phyloP scores from a whole-genome alignment of 2,888 invertebrate genomes.

The Agrochola circellaris region DNA sequence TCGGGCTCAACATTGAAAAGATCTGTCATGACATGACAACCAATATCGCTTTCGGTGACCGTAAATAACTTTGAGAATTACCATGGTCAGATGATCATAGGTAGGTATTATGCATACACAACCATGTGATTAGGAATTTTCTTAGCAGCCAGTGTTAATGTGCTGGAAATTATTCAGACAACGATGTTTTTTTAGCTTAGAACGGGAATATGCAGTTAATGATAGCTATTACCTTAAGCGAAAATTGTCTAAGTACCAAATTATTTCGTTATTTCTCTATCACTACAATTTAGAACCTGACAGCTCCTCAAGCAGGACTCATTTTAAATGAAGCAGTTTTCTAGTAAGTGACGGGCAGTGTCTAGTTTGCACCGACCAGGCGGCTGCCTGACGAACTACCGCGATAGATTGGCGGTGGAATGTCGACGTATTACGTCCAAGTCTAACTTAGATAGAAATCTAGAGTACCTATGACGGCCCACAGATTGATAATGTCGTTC shows the following conservation, averaged over 20 bases:
- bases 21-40: neutral
- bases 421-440: constrained; percentile 54
- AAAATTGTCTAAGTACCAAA: constrained; percentile 47
- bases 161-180: constrained; percentile 11
- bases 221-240: constrained; percentile 16
- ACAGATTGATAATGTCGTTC: constrained; percentile 37
- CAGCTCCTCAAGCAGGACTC: constrained; percentile 37
- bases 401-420: constrained; percentile 52
- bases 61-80: neutral
- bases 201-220: constrained; percentile 47
- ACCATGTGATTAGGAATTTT: neutral
- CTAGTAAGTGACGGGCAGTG: constrained; percentile 41
- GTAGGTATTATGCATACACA: neutral
- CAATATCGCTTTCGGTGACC: neutral
- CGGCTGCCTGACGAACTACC: constrained; percentile 37
- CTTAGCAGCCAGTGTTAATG: neutral
- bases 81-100: neutral
- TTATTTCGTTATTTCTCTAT: constrained; percentile 28
- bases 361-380: constrained; percentile 46
- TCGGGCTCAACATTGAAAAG: neutral
- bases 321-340: constrained; percentile 47
- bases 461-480: constrained; percentile 40
- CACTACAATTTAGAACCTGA: constrained; percentile 40
- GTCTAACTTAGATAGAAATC: constrained; percentile 55
- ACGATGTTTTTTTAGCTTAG: constrained; percentile 1